phyloP scores from a whole-genome alignment of 2,113 vertebrate genomes.

The Brienomyrus brachyistius region DNA sequence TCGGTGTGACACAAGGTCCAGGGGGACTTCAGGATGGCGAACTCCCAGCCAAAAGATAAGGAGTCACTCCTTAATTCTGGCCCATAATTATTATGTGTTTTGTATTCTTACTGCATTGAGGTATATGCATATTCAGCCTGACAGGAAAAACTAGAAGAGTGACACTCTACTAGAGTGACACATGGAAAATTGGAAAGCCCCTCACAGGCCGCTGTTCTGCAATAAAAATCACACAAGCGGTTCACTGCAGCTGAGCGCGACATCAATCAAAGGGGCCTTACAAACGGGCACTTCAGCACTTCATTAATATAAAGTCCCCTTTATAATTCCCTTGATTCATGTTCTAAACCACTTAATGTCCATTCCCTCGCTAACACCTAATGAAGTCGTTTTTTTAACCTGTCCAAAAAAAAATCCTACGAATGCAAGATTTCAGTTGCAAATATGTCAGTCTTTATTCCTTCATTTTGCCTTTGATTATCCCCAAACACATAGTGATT shows the following conservation, averaged over 20 bases:
- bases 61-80: background rate
- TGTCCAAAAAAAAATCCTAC: background rate
- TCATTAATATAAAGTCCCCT: background rate
- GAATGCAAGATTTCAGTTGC: background rate
- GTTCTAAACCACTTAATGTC: background rate
- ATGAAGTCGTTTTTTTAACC: background rate
- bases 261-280: background rate
- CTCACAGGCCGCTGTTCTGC: background rate
- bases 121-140: background rate
- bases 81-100: background rate
- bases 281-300: background rate
- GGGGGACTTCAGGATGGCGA: background rate
- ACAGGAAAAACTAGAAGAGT: background rate
- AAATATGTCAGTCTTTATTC: background rate
- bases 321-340: background rate
- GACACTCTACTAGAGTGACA: background rate
- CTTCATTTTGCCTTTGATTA: background rate
- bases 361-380: background rate
- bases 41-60: background rate
- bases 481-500: background rate
- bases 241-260: background rate
- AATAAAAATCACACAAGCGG: background rate
- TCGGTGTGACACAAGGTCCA: background rate
- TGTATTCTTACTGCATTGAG: background rate
- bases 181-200: background rate